Percentiles rank a stretch among this genome's conserved stretches.
Evolutionary conservation across 2,113 vertebrate genomes (phyloP).

Genomic region (Embiotoca jacksoni): DNA sequence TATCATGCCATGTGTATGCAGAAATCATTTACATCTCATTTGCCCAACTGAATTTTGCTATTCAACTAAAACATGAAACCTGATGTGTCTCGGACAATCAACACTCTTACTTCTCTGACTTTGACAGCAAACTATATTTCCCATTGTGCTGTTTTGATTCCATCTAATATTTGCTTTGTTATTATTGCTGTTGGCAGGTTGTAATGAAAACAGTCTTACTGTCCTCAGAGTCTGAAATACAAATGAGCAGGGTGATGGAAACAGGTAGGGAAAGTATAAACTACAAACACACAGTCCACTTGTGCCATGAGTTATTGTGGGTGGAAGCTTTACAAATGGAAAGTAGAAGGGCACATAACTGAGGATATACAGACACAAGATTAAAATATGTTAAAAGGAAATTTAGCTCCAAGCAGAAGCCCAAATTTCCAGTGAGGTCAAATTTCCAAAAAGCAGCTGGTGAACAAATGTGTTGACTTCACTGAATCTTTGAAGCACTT

Average conservation of each 20-base stretch:
- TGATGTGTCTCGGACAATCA: conserved; percentile 13
- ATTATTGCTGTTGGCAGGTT: conserved; percentile 21
- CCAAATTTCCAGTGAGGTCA: neutral
- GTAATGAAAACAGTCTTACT: conserved; percentile 19
- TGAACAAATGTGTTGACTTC: too few relatives aligned
- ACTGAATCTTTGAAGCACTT: too few relatives aligned
- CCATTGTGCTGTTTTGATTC: conserved; percentile 14
- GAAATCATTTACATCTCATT: conserved; percentile 21
- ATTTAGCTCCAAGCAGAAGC: neutral
- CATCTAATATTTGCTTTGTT: conserved; percentile 30
- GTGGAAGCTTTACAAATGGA: conserved; percentile 42
- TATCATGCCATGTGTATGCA: neutral
- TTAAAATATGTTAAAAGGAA: neutral
- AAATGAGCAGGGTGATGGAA: conserved; percentile 31
- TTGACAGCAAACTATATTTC: conserved; percentile 5
- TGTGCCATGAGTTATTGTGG: conserved; percentile 7
- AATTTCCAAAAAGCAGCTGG: neutral
- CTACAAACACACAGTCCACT: conserved; percentile 13
- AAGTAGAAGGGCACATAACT: conserved; percentile 22
- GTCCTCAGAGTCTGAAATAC: conserved; percentile 21
- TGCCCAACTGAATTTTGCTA: conserved; percentile 9
- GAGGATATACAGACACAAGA: neutral
- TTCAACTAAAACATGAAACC: conserved; percentile 13
- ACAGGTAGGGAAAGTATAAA: conserved; percentile 37
- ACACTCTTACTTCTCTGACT: neutral